Conservation (phyloP, 2,888 invertebrate genomes). For the Gymnosoma rotundatum region DNA sequence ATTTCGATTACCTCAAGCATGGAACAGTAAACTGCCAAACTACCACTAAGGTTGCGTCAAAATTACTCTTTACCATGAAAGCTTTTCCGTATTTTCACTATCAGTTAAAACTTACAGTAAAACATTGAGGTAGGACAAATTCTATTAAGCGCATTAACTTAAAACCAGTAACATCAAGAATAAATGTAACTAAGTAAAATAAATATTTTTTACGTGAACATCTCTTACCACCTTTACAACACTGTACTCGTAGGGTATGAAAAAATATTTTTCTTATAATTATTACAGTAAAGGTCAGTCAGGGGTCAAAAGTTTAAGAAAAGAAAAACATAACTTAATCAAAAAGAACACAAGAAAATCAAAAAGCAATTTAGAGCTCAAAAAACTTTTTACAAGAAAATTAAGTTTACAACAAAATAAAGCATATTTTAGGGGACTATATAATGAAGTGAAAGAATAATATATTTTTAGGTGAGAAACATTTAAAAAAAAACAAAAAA, state of each 20-base stretch:
- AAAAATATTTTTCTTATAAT: conserved; percentile 25
- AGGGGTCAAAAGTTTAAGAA: conserved; percentile 47
- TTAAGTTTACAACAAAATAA: background rate
- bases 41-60: too few relatives aligned
- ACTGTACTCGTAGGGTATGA: background rate
- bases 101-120: too few relatives aligned
- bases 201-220: background rate
- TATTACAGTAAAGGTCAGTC: conserved; percentile 52
- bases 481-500: too few relatives aligned
- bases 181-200: background rate
- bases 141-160: too few relatives aligned
- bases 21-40: too few relatives aligned
- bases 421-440: conserved; percentile 47
- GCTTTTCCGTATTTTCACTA: too few relatives aligned
- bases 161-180: too few relatives aligned
- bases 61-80: too few relatives aligned
- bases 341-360: conserved; percentile 17
- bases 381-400: conserved; percentile 23
- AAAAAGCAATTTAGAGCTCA: conserved; percentile 19
- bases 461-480: conserved; percentile 27
- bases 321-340: conserved; percentile 41
- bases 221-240: background rate
- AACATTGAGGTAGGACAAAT: too few relatives aligned
- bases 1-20: too few relatives aligned
- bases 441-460: conserved; percentile 23